Percentiles rank a stretch among this genome's conserved stretches.
These are phyloP conservation scores for Theristicus caerulescens DNA, from an alignment of 2,113 vertebrate genomes.

Conservation along the genomic window DNA sequence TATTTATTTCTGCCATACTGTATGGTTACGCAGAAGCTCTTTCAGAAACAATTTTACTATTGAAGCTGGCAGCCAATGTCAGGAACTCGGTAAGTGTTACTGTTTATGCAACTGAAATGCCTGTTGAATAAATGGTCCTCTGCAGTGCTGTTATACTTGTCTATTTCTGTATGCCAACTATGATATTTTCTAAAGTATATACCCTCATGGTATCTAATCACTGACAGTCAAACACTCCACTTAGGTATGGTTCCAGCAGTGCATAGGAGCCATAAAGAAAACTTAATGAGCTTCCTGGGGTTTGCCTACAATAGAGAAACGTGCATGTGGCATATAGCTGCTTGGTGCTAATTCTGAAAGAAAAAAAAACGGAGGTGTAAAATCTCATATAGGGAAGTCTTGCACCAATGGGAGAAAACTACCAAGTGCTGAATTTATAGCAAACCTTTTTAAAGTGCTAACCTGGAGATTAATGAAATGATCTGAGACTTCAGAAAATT, in stretches of 20 bases:
- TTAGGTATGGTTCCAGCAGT: slow-evolving; percentile 41
- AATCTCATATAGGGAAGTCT: not conserved
- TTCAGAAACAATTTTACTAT: not conserved
- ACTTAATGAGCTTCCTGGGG: slow-evolving; percentile 45
- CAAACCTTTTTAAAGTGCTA: not conserved
- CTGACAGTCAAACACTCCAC: slow-evolving; percentile 4
- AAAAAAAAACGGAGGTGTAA: not conserved
- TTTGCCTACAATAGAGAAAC: not conserved
- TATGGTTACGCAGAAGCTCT: not conserved
- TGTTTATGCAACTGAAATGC: slow-evolving; percentile 16
- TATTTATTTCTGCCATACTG: not conserved
- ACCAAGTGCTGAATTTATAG: not conserved
- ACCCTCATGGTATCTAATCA: slow-evolving; percentile 12
- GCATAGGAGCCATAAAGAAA: slow-evolving; percentile 36
- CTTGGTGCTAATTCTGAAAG: not conserved
- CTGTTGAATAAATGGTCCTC: slow-evolving; percentile 7
- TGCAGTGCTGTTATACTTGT: not conserved
- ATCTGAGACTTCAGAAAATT: not conserved
- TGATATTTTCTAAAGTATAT: slow-evolving; percentile 18
- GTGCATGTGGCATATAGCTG: not conserved
- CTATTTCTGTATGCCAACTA: not conserved
- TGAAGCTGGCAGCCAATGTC: not conserved
- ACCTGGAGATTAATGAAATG: slow-evolving; percentile 22
- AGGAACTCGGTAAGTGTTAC: not conserved
- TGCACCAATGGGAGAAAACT: not conserved